These are phyloP conservation scores for Catostomus latipinnis DNA, from an alignment of 2,797 vertebrate genomes.

Conservation along the genomic window DNA sequence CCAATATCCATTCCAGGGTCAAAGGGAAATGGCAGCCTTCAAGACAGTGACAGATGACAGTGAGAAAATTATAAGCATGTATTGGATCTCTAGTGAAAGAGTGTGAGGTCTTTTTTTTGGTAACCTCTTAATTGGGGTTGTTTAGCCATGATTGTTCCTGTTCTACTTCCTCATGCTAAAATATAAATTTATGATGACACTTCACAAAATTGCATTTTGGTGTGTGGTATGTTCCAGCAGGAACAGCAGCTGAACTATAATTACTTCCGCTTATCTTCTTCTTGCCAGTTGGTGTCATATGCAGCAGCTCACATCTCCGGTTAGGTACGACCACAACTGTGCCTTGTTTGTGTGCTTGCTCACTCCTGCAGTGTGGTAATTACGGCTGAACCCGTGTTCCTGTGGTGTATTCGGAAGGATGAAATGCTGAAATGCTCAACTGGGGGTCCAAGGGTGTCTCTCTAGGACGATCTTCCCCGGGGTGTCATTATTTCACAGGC, in stretches of 20 bases:
- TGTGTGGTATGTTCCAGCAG: neutral
- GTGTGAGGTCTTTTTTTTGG: neutral
- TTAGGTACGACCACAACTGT: slow-evolving; percentile 29
- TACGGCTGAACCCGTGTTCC: slow-evolving; percentile 41
- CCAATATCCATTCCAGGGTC: neutral
- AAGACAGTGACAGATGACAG: neutral
- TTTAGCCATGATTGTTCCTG: slow-evolving; percentile 20
- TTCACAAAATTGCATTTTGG: neutral
- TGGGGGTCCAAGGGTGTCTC: slow-evolving; percentile 43
- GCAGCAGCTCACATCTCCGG: slow-evolving; percentile 26
- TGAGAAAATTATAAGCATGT: slow-evolving; percentile 2
- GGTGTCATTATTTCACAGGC: slow-evolving; percentile 58
- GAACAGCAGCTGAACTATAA: slow-evolving; percentile 36
- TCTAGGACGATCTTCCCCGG: slow-evolving; percentile 48
- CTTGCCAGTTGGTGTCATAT: slow-evolving; percentile 46
- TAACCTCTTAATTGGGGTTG: slow-evolving; percentile 46
- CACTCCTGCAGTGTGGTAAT: slow-evolving; percentile 49
- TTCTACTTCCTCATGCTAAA: slow-evolving; percentile 28
- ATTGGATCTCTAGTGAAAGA: slow-evolving; percentile 12
- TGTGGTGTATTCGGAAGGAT: slow-evolving; percentile 43
- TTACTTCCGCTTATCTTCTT: slow-evolving; percentile 45
- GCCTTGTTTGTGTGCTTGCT: slow-evolving; percentile 39
- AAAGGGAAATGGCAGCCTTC: slow-evolving; percentile 5
- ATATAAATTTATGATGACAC: slow-evolving; percentile 37
- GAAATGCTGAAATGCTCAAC: slow-evolving; percentile 30